These are phyloP conservation scores for Antennarius maculatus DNA, from an alignment of 2,797 vertebrate species.

Conservation along the genomic window DNA sequence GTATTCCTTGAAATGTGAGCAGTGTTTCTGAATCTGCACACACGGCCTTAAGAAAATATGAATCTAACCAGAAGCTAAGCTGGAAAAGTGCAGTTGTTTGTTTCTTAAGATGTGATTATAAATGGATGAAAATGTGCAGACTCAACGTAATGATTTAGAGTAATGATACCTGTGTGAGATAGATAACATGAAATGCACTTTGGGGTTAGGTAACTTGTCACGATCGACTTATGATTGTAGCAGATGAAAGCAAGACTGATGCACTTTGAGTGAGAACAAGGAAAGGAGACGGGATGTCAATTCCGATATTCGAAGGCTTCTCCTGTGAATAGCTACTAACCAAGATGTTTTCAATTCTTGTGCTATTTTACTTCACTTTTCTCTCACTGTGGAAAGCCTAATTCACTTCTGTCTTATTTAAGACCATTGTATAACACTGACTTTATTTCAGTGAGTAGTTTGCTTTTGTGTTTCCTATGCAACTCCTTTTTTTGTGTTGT, in stretches of 20 bases:
- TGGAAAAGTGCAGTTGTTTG: constrained; percentile 36
- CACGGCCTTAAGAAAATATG: constrained; percentile 38
- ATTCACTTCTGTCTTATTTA: constrained; percentile 39
- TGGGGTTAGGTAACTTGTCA: constrained; percentile 27
- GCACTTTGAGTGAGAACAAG: constrained; percentile 46
- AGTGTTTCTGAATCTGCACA: constrained; percentile 12
- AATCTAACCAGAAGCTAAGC: constrained; percentile 15
- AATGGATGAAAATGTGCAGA: constrained; percentile 4
- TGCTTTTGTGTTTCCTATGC: constrained; percentile 68
- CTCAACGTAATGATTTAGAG: not conserved
- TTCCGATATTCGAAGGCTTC: constrained; percentile 41
- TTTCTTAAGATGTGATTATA: constrained; percentile 26
- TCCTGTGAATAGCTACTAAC: constrained; percentile 54
- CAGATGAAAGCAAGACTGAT: constrained; percentile 35
- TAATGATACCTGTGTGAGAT: not conserved
- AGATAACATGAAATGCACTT: constrained; percentile 21
- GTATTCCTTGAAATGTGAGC: constrained; percentile 13
- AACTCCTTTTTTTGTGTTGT: constrained; percentile 49
- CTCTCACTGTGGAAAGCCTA: constrained; percentile 42
- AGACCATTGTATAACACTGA: constrained; percentile 25
- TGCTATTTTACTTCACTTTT: constrained; percentile 33
- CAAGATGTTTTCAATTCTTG: constrained; percentile 41
- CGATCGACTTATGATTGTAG: constrained; percentile 73
- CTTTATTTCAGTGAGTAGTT: constrained; percentile 1
- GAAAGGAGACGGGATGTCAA: constrained; percentile 25